Evolutionary conservation across 2,888 invertebrate species (phyloP).

Genomic region (Leptinotarsa juncta): DNA sequence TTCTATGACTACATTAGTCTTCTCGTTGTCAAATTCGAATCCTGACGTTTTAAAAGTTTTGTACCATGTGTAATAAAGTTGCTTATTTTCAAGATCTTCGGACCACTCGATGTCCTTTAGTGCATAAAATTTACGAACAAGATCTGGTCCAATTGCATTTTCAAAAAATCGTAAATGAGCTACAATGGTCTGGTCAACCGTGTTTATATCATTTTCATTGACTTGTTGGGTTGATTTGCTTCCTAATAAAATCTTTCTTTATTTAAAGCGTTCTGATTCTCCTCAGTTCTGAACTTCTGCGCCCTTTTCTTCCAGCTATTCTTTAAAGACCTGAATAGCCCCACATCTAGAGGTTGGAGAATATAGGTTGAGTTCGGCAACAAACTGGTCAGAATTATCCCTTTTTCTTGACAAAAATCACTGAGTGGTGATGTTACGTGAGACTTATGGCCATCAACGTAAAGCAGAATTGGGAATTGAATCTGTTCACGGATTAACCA

Average conservation of each 20-base stretch:
- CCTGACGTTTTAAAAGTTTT: not conserved
- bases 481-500: slow-evolving; percentile 13
- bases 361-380: slow-evolving; percentile 22
- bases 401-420: slow-evolving; percentile 25
- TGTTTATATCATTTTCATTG: not conserved
- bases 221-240: not conserved
- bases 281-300: slow-evolving; percentile 14
- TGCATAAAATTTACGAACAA: not conserved
- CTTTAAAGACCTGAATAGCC: slow-evolving; percentile 17
- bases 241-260: not conserved
- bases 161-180: not conserved
- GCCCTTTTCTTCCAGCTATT: slow-evolving; percentile 9
- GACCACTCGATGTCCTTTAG: not conserved
- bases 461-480: slow-evolving; percentile 17
- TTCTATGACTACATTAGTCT: not conserved
- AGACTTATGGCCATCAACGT: slow-evolving; percentile 23
- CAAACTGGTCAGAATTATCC: slow-evolving; percentile 24
- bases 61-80: not conserved
- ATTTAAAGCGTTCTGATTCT: too few species aligned
- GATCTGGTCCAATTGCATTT: not conserved
- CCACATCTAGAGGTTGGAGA: slow-evolving; percentile 27
- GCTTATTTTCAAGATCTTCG: not conserved
- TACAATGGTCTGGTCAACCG: not conserved
- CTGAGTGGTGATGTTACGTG: slow-evolving; percentile 23
- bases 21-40: not conserved